phyloP scores from a whole-genome alignment of 1,140 invertebrate genomes.

The Himalopsyche phryganea region DNA sequence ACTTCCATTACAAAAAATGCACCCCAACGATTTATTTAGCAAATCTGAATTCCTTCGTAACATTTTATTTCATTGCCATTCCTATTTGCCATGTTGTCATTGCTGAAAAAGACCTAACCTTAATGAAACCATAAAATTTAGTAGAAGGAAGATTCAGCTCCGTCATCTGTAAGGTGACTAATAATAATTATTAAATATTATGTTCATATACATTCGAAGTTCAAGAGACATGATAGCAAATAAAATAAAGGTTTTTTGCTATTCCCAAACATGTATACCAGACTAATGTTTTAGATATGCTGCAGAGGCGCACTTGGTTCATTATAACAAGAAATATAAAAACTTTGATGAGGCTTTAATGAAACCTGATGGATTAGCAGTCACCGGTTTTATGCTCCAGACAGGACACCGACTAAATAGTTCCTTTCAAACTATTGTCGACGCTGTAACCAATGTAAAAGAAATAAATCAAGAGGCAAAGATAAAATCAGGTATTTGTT shows the following conservation, averaged over 20 bases:
- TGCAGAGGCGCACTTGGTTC: slow-evolving; percentile 75
- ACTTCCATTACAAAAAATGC: too few species aligned
- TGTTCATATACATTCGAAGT: too few species aligned
- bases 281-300: slow-evolving; percentile 53
- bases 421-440: slow-evolving; percentile 36
- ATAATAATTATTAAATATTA: too few species aligned
- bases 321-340: slow-evolving; percentile 73
- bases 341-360: slow-evolving; percentile 63
- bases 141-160: too few species aligned
- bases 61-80: too few species aligned
- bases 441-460: slow-evolving; percentile 8
- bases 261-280: slow-evolving; percentile 1
- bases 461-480: not conserved
- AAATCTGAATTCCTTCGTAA: too few species aligned
- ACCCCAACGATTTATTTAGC: too few species aligned
- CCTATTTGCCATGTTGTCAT: too few species aligned
- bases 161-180: too few species aligned
- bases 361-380: slow-evolving; percentile 71
- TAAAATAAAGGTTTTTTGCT: not conserved
- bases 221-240: too few species aligned
- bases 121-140: too few species aligned
- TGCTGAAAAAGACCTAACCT: too few species aligned
- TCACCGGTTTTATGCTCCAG: slow-evolving; percentile 71
- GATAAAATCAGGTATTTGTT: slow-evolving; percentile 8
- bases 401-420: slow-evolving; percentile 45